These are phyloP conservation scores for Neodontobutis hainanensis DNA, from an alignment of 2,113 vertebrate species.

Conservation along the genomic window DNA sequence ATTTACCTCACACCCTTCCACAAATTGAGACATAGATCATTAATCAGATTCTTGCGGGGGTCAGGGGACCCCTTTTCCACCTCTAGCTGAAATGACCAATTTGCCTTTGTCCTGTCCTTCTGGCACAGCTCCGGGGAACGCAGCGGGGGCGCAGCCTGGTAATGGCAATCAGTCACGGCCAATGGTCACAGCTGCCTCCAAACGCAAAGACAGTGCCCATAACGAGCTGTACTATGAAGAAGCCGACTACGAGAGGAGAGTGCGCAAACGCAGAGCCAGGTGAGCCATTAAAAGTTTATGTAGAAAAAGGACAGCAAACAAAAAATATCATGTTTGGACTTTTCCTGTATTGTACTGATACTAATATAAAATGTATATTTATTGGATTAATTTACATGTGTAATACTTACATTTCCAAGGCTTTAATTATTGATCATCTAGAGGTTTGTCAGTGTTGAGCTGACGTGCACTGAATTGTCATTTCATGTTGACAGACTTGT, in stretches of 20 bases:
- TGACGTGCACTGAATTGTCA: background rate
- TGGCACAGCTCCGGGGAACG: conserved; percentile 59
- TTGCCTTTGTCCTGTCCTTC: conserved; percentile 40
- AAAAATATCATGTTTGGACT: too few relatives aligned
- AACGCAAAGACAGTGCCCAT: conserved; percentile 88
- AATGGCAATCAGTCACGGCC: conserved; percentile 85
- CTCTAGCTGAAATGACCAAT: conserved; percentile 37
- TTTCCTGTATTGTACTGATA: background rate
- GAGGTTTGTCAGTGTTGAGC: too few relatives aligned
- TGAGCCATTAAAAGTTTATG: conserved; percentile 51
- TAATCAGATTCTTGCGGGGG: conserved; percentile 33
- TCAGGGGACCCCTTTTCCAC: conserved; percentile 17
- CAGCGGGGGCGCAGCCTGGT: conserved; percentile 83
- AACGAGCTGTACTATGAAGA: conserved; percentile 96
- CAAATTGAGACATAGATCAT: conserved; percentile 30
- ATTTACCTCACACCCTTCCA: conserved; percentile 11
- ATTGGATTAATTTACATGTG: too few relatives aligned
- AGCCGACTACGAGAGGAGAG: conserved; percentile 91
- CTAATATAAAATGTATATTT: too few relatives aligned
- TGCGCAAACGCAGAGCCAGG: conserved; percentile 92
- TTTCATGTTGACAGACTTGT: conserved; percentile 82
- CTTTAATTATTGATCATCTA: too few relatives aligned
- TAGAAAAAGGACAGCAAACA: background rate
- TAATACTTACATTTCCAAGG: too few relatives aligned
- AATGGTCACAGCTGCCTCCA: conserved; percentile 86